Percentiles rank a stretch among this genome's conserved stretches.
phyloP scores from a whole-genome alignment of 2,113 vertebrate species.

The Archocentrus centrarchus region DNA sequence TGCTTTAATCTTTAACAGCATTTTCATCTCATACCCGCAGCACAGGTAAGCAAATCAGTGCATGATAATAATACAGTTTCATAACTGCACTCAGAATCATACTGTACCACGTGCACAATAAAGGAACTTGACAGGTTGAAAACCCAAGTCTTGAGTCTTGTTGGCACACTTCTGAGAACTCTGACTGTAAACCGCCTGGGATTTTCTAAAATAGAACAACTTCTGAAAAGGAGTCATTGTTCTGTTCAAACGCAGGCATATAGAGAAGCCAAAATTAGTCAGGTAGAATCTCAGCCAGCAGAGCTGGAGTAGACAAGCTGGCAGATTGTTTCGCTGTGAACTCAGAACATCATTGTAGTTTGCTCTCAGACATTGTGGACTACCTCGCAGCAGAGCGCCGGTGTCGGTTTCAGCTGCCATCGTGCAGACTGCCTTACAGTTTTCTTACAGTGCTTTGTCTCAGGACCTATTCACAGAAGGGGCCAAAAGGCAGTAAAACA shows the following conservation, averaged over 20 bases:
- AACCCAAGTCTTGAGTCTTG: slow-evolving; percentile 46
- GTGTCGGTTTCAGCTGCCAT: slow-evolving; percentile 45
- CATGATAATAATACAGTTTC: slow-evolving; percentile 20
- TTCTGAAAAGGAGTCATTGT: slow-evolving; percentile 74
- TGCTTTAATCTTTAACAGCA: slow-evolving; percentile 46
- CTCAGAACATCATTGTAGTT: slow-evolving; percentile 34
- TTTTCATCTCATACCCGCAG: slow-evolving; percentile 35
- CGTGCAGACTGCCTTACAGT: slow-evolving; percentile 22
- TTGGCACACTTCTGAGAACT: slow-evolving; percentile 60
- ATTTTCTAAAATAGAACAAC: slow-evolving; percentile 72
- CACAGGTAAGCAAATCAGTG: slow-evolving; percentile 26
- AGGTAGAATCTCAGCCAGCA: slow-evolving; percentile 55
- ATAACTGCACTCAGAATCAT: slow-evolving; percentile 5
- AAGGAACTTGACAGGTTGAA: slow-evolving; percentile 64
- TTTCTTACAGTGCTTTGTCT: slow-evolving; percentile 41
- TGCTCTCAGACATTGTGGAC: slow-evolving; percentile 20
- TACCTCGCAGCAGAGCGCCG: slow-evolving; percentile 35
- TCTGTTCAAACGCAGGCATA: slow-evolving; percentile 48
- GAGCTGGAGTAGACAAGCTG: slow-evolving; percentile 45
- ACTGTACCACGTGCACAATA: slow-evolving; percentile 26
- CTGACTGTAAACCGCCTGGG: slow-evolving; percentile 67
- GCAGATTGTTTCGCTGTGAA: slow-evolving; percentile 46
- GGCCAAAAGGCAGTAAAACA: slow-evolving; percentile 36
- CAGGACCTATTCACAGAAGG: background rate
- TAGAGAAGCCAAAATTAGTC: slow-evolving; percentile 68